phyloP scores from a whole-genome alignment of 2,888 invertebrate genomes.

The Lutraria lutraria region DNA sequence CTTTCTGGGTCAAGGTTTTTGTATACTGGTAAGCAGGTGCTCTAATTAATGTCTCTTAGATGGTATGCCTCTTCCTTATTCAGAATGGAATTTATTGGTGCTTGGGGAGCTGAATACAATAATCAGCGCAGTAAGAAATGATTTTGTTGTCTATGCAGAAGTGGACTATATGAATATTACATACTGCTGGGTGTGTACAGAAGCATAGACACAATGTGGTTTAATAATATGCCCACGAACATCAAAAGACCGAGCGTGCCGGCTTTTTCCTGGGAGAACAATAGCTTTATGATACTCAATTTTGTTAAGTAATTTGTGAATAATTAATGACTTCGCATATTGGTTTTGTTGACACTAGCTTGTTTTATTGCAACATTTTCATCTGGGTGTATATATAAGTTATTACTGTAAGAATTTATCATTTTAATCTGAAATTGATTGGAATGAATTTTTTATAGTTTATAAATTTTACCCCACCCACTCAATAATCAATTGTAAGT shows the following conservation, averaged over 20 bases:
- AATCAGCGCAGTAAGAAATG: not conserved
- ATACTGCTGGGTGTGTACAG: not conserved
- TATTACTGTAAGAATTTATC: not conserved
- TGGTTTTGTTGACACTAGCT: not conserved
- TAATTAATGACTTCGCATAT: not conserved
- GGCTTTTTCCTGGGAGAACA: not conserved
- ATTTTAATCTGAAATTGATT: not conserved
- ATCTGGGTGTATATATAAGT: not conserved
- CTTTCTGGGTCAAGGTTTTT: no score
- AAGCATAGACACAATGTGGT: not conserved
- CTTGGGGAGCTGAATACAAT: not conserved
- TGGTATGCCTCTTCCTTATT: no score
- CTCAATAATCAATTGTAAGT: not conserved
- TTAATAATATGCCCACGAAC: not conserved
- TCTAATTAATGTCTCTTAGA: no score
- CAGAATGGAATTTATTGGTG: no score
- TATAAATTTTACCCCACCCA: not conserved
- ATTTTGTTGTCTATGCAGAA: not conserved
- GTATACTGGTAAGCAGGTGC: no score
- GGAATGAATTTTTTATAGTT: not conserved
- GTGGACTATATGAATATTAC: not conserved
- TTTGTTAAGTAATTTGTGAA: constrained; percentile 9
- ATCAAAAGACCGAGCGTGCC: not conserved
- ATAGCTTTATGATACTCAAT: not conserved
- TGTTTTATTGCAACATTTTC: not conserved